Base-by-base conservation (phyloP, 2,888 invertebrate genomes). In the Protula sp. region DNA sequence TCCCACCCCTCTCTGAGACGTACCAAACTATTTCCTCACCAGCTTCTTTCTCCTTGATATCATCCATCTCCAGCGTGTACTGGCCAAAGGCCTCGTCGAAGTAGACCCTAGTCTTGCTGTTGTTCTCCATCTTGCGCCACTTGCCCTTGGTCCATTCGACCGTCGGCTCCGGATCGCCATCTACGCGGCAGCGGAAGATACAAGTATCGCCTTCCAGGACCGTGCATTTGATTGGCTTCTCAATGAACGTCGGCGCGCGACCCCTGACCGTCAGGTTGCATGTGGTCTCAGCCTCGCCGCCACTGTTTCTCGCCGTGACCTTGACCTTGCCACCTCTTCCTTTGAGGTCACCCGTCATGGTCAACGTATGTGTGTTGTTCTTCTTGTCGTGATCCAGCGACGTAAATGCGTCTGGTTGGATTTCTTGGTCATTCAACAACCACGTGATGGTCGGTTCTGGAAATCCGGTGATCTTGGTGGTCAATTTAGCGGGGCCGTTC, bases 381-480 rank as follows among this genome's bases (percentile, higher is more conserved):
- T 75, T 75, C 38, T 66, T 65, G 61, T 73, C 70, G 59, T 65
- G 69, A 38, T 75, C 75, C 55, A 75, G 69, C 30, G 67, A 66
- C 56, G 75, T 65, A 57, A 72, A 69, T 30, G 75, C 72, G 65
- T 71, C 70, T 56, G 70, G 72, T 38, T 73, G 72, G 2, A 81
- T 67, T 56, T 75, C 72, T 55, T 74, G 70, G 52, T 74, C 77
- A 65, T 79, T 77, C 26, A 65, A 58, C 24, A 26, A 59, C 94
- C 94, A 95, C 55, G 87, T 87, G 24, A 94, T 88, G 74, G 88
- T 88, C 14, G 94, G 94, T 3, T 88, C 87, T 54, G 94, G 94
- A 78, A 90, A 90, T 55, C 94, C 95, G 19, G 87, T 88, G 1
- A 94, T 92, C 82, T 89, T 90, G n/a, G 92, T 92, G 31, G 85